Conservation (phyloP, 1,140 invertebrate species). For the Linepithema humile region DNA sequence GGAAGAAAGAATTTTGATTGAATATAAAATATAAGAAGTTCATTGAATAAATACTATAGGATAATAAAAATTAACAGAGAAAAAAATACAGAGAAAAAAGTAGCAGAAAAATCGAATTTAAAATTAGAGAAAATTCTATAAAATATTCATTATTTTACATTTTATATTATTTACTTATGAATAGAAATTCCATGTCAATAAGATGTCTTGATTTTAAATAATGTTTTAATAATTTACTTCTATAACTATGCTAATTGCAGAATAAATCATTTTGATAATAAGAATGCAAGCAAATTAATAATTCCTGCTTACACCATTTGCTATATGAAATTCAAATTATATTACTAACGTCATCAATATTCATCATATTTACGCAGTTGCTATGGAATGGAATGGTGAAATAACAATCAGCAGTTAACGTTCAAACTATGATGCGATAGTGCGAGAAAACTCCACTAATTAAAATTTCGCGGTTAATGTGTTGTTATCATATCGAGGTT, state of each 20-base stretch:
- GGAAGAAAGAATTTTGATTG: neutral
- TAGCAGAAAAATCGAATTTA: neutral
- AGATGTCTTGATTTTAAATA: no score
- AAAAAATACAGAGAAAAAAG: neutral
- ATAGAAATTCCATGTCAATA: no score
- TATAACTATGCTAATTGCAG: no score
- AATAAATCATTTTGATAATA: neutral
- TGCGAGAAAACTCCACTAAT: neutral
- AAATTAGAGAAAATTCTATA: no score
- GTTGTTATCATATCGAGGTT: neutral
- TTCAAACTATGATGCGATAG: neutral
- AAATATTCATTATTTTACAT: no score
- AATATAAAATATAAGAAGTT: neutral
- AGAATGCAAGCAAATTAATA: neutral
- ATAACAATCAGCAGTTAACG: neutral
- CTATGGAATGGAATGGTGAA: neutral
- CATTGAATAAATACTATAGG: neutral
- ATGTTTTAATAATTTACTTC: no score
- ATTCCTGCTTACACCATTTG: neutral
- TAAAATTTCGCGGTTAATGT: neutral
- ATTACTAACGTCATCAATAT: conserved; percentile 1
- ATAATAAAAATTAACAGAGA: neutral
- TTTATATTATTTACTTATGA: no score
- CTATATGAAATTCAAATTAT: neutral
- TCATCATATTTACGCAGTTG: neutral